A percentile compares a stretch with the other conserved stretches of the same genome.
Conservation (phyloP, 2,888 invertebrate genomes). For the Melieria crassipennis region DNA sequence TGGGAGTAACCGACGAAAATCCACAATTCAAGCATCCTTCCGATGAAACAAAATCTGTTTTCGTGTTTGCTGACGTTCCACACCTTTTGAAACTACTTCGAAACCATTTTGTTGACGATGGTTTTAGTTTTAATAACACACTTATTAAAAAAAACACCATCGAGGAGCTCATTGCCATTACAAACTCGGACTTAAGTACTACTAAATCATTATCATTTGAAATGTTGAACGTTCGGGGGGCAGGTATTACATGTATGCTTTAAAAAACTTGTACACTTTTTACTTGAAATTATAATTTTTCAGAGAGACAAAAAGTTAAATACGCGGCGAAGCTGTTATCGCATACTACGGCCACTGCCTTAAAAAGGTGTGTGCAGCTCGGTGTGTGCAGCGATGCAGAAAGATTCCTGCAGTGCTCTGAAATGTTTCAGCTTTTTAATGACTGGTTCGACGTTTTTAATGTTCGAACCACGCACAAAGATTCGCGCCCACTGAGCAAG, state of each 20-base stretch:
- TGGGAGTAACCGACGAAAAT: not conserved
- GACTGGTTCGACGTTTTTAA: no score
- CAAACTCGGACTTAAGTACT: conserved; percentile 7
- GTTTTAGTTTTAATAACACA: not conserved
- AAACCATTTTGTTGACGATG: conserved; percentile 6
- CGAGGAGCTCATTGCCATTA: conserved; percentile 20
- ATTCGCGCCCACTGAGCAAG: no score
- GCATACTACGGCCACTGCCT: no score
- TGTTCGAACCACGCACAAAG: no score
- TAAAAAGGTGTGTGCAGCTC: no score
- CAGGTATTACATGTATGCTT: conserved; percentile 14
- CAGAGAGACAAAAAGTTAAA: no score
- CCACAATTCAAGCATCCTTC: conserved; percentile 21
- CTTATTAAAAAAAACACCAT: conserved; percentile 13
- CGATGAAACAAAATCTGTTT: conserved; percentile 3
- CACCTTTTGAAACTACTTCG: not conserved
- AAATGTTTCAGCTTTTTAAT: no score
- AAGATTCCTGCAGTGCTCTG: no score
- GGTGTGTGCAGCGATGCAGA: no score
- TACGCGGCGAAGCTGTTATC: no score
- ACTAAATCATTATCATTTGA: conserved; percentile 13
- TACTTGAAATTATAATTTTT: no score
- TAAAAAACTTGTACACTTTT: no score
- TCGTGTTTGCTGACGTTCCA: conserved; percentile 12
- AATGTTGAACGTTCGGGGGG: conserved; percentile 17